phyloP scores from a whole-genome alignment of 2,888 invertebrate species.

The Monoplex corrugatus region DNA sequence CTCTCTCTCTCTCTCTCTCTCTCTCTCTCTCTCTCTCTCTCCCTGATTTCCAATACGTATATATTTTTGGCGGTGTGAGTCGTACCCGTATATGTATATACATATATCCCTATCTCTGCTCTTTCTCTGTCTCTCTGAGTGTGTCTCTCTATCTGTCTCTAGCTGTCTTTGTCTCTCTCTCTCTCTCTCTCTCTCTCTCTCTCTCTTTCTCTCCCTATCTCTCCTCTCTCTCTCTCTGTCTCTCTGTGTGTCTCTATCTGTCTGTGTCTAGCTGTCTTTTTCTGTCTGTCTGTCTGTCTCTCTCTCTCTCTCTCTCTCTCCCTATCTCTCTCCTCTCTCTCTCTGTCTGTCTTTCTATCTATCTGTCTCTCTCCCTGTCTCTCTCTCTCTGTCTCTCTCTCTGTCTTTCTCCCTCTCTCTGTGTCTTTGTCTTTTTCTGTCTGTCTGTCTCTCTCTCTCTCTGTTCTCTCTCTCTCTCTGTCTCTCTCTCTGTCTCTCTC shows the following conservation, averaged over 20 bases:
- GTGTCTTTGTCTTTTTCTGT: neutral
- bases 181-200: neutral
- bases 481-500: slow-evolving; percentile 4
- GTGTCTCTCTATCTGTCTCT: neutral
- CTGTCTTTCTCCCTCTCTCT: neutral
- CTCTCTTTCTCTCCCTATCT: neutral
- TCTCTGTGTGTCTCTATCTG: too few species aligned
- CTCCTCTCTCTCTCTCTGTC: neutral
- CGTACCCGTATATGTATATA: too few species aligned
- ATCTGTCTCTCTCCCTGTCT: neutral
- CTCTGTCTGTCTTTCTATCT: neutral
- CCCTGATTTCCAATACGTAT: too few species aligned
- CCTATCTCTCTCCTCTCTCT: neutral
- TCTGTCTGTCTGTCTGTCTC: too few species aligned
- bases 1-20: too few species aligned
- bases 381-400: neutral
- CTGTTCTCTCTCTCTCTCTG: neutral
- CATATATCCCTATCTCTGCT: too few species aligned
- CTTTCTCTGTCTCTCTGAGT: neutral
- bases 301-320: too few species aligned
- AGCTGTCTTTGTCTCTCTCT: neutral
- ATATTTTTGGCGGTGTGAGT: too few species aligned
- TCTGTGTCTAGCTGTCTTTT: too few species aligned
- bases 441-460: neutral
- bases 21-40: neutral